A percentile compares a stretch with the other conserved stretches of the same genome.
These are phyloP conservation scores for Drosophila ficusphila DNA, from an alignment of 1,140 invertebrate genomes.

Conservation along the genomic window DNA sequence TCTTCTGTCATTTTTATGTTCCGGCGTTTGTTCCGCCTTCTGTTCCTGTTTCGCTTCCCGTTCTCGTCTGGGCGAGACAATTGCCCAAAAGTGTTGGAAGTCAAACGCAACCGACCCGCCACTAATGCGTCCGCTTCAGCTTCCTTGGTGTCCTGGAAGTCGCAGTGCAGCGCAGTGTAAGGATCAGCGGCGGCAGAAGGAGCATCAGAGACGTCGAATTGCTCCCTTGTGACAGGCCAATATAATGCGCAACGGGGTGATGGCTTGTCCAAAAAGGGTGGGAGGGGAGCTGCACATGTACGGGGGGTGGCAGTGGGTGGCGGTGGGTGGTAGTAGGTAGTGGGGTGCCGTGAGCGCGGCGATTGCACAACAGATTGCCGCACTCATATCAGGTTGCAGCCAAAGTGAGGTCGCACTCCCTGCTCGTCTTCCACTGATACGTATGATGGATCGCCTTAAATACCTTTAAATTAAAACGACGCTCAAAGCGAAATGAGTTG, in stretches of 20 bases:
- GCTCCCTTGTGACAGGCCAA: slow-evolving; percentile 84
- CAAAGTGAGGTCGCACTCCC: slow-evolving; percentile 17
- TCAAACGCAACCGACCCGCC: slow-evolving; percentile 78
- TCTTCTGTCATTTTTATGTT: slow-evolving; percentile 77
- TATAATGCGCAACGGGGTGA: slow-evolving; percentile 82
- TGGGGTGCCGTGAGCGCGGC: slow-evolving; percentile 16
- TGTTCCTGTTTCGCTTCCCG: slow-evolving; percentile 68
- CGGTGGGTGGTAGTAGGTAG: slow-evolving; percentile 8
- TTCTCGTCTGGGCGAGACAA: slow-evolving; percentile 55
- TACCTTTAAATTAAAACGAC: slow-evolving; percentile 84
- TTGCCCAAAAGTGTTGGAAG: slow-evolving; percentile 83
- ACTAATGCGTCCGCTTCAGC: slow-evolving; percentile 72
- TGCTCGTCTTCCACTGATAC: slow-evolving; percentile 54
- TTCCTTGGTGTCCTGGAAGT: slow-evolving; percentile 11
- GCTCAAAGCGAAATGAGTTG: slow-evolving; percentile 67
- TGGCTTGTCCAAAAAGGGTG: slow-evolving; percentile 12
- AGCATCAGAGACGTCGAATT: slow-evolving; percentile 72
- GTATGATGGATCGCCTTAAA: slow-evolving; percentile 84
- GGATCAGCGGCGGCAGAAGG: slow-evolving; percentile 23
- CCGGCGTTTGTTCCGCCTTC: slow-evolving; percentile 84
- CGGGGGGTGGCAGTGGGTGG: slow-evolving; percentile 1
- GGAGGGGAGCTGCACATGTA: too few relatives aligned
- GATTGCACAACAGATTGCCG: slow-evolving; percentile 84
- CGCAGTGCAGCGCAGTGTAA: slow-evolving; percentile 46
- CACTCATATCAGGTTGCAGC: slow-evolving; percentile 83